Evolutionary conservation across 2,888 invertebrate species (phyloP), one percentile per base, ranked within the genome.

Genomic region (Mimumesa dahlbomi): DNA sequence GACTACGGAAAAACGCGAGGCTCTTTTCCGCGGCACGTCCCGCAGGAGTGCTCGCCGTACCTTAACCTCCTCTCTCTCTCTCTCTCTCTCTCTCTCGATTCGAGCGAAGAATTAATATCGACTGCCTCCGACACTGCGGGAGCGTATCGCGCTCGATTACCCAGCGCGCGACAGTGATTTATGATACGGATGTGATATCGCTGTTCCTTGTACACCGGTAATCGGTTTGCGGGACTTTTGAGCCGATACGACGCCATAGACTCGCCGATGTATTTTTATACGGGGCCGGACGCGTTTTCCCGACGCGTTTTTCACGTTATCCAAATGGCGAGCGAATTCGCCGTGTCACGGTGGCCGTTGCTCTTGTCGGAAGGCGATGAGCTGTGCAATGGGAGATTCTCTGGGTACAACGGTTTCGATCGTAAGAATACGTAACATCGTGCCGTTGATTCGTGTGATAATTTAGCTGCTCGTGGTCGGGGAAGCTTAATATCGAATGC

Each of bases 161-260:
- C 83, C 81, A 80, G 82, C 69, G 79, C 81, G 80, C 83, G 87
- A 86, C 88, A 80, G 84, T 87, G 87, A 87, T 87, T 84, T 86
- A 86, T 86, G 82, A 79, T 75, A 66, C 62, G 68, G 75, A 81
- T 79, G 79, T 79, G 83, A 77, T 75, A 73, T 76, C 79, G 77
- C 42, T 73, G 68, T 77, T 80, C 57, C 56, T 54, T 61, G 63
- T 36, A 25, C 67, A 68, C 58, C 54, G 66, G 58, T 73, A 79
- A 82, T 83, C 82, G 83, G 79, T 82, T 75, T 56, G 70, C 81
- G 74, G 68, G 74, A 74, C 74, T 81, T 72, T 81, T 69, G 45
- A 65, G 52, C 52, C 68, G 36, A 58, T 49, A 64, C 46, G 21
- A 19, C 49, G 5, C 21, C 19, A 34, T 14, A n/a, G 19, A 43